Base-by-base conservation (phyloP, 2,888 invertebrate species). In the Drosophila buzzatii region DNA sequence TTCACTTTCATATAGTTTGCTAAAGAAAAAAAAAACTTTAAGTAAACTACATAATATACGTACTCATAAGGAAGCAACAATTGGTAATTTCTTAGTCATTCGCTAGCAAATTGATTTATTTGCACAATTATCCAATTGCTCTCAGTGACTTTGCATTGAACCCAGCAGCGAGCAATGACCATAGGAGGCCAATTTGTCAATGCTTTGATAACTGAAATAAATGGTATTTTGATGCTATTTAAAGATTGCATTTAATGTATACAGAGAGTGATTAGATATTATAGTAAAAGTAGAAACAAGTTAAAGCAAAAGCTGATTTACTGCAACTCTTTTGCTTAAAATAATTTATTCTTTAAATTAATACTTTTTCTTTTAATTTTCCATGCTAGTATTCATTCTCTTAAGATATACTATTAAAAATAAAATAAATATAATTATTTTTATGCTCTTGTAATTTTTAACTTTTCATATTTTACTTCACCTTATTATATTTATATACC, bases 1-100 rank as follows among this genome's bases (percentile, higher is more conserved):
- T 73, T 60, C 62, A 61, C 64, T 68, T 74, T 70, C 61, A 47
- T 63, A 53, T 41, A 68, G 52, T 63, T 79, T 64, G 76, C 69
- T 67, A 57, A 16, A 16, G 10, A 39, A 39, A 16, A 16, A 16
- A 39, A 39, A 6, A 6, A 16, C 33, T 53, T 51, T 39, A 27
- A 55, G 37, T 55, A 27, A 39, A 27, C 53, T 55, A 23, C 37
- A 23, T 53, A 39, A 53, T 27, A 39, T 23, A 73, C 39, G 42
- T 27, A 42, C 39, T 45, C 39, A 49, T 51, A 31, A 44, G 23
- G 39, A 45, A 44, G 23, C 70, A 37, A 33, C 47, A 51, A 51
- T 51, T 65, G 39, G 6, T 41, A 12, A 66, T 65, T 41, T 41
- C 39, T 27, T 49, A 45, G 7, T 20, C 31, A 65, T 45, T 31